Evolutionary conservation across 2,797 vertebrate genomes (phyloP), one percentile per base, ranked within the genome.

Genomic region (Muscicapa comitata): DNA sequence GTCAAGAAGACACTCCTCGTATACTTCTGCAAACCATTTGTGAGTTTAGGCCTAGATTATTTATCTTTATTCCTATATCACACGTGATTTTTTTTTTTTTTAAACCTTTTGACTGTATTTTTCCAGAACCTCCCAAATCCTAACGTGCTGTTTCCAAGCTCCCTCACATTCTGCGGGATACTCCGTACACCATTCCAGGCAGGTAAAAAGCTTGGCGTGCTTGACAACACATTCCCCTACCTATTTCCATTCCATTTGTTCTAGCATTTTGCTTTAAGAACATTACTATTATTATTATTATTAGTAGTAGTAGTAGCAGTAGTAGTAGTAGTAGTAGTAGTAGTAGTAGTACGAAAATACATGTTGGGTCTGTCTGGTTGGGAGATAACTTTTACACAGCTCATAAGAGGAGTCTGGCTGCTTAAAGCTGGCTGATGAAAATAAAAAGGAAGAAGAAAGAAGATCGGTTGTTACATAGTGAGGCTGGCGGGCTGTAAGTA

Each of bases 401-500:
- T 43, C 5, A 0, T 12, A 43, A 61, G 37, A 76, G 43, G 3
- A 35, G 19, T 42, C 0, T 5, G 31, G 21, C 35, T 12, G 38
- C 43, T 48, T 45, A 23, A 13, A 45, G 7, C 45, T 4, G 45
- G 45, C 45, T 23, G 45, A 45, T 45, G 45, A 11, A 10, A 2
- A 35, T 35, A 6, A 10, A 2, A 14, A 5, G 13, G 3, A 6
- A 2, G 7, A 65, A 2, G 6, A 45, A 15, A 3, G 4, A 18
- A 16, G 17, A 3, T 11, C 13, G 1, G 4, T 8, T n/a, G 12
- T 25, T 23, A 10, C 1, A 1, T 0, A 29, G 11, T 12, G 48
- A 28, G 26, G 16, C 16, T 28, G 26, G 26, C 26, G 28, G 28
- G 28, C 50, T 51, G 17, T 17, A 17, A 19, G 4, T 45, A 28